These are phyloP conservation scores for Cryptocheilus praepositus DNA, from an alignment of 2,888 invertebrate species.

Conservation along the genomic window DNA sequence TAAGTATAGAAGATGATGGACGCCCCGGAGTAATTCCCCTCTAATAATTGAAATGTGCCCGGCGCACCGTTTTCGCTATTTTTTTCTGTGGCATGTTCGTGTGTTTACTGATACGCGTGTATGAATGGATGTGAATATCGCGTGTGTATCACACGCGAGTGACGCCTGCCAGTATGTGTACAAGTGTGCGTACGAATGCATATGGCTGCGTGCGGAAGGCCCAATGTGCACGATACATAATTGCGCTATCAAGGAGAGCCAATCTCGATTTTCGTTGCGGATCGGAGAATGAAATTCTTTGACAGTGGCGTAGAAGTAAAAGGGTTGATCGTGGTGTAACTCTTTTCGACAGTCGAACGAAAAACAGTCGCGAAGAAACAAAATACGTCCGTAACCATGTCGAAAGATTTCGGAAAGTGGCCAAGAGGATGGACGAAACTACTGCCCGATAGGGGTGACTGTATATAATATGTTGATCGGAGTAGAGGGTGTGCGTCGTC, in stretches of 20 bases:
- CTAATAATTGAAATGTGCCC: constrained; percentile 75
- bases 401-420: no score
- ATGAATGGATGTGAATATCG: no score
- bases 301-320: no score
- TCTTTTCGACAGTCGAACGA: constrained; percentile 5
- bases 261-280: constrained; percentile 47
- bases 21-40: constrained; percentile 73
- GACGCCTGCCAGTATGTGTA: neutral
- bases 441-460: constrained; percentile 45
- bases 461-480: constrained; percentile 22
- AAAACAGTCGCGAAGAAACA: no score
- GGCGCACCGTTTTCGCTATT: constrained; percentile 58
- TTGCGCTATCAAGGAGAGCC: constrained; percentile 53
- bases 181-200: no score
- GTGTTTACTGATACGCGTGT: no score
- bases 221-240: constrained; percentile 45
- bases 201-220: no score
- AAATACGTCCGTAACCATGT: no score
- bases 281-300: no score
- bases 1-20: constrained; percentile 75
- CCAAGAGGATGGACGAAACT: no score
- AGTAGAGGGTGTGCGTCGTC: constrained; percentile 38
- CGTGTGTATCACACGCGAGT: neutral
- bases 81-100: constrained; percentile 42
- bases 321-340: no score